phyloP scores from a whole-genome alignment of 2,797 vertebrate species.

The Pangasius larnaudii region DNA sequence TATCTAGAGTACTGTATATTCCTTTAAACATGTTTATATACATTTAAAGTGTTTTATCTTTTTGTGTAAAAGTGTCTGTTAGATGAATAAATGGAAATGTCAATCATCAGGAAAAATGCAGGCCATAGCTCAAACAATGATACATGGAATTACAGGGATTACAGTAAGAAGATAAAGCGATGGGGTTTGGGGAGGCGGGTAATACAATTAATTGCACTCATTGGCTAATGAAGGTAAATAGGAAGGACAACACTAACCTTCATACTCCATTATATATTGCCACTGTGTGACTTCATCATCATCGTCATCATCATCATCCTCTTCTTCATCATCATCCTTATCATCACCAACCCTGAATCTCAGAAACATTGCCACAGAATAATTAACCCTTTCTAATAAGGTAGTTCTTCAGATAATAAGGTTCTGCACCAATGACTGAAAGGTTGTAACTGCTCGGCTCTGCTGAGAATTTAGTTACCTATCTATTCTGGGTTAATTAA shows the following conservation, averaged over 20 bases:
- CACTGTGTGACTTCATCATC: not conserved
- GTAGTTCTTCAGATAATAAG: not conserved
- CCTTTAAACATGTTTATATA: not conserved
- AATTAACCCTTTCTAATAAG: not conserved
- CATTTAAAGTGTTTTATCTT: not conserved
- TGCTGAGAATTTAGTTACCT: not conserved
- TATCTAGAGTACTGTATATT: not conserved
- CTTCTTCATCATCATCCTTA: not conserved
- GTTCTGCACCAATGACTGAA: not conserved
- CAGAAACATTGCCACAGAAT: not conserved
- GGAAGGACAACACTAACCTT: not conserved
- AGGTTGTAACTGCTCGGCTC: not conserved
- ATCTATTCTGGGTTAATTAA: not conserved
- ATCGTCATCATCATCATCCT: not conserved
- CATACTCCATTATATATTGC: conserved; percentile 6
- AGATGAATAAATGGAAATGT: not conserved
- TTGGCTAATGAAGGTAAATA: conserved; percentile 9
- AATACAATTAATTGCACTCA: not conserved
- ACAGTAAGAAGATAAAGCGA: not conserved
- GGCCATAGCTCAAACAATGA: too few relatives aligned
- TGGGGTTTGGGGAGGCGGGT: not conserved
- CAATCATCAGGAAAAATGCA: not conserved
- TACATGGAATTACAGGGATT: not conserved
- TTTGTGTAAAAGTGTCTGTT: not conserved
- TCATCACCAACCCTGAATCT: not conserved